Conservation (phyloP, 2,888 invertebrate species). For the Ephialtes manifestator region DNA sequence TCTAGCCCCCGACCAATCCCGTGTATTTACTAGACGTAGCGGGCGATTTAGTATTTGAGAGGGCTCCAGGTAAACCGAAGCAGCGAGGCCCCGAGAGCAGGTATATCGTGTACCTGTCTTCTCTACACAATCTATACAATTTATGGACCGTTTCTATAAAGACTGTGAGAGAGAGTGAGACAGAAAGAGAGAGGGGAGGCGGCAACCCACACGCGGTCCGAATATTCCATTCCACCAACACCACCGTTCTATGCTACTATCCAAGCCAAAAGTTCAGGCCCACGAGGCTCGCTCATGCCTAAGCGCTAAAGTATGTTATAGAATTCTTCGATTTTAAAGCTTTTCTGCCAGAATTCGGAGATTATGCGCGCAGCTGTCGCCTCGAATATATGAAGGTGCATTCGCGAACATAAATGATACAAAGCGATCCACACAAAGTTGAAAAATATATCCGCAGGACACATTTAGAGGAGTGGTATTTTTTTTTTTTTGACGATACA, state of each 20-base stretch:
- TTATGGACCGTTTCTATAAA: conserved; percentile 64
- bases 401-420: conserved; percentile 1
- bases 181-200: conserved; percentile 2
- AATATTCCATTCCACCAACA: conserved; percentile 18
- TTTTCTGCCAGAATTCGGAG: conserved; percentile 1
- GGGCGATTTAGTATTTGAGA: conserved; percentile 63
- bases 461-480: background rate
- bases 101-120: conserved; percentile 70
- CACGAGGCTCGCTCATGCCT: background rate
- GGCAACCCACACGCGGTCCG: conserved; percentile 41
- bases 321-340: conserved; percentile 3
- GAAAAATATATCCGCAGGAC: background rate
- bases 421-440: background rate
- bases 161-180: conserved; percentile 36
- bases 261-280: conserved; percentile 17
- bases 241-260: background rate
- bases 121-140: conserved; percentile 64
- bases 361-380: conserved; percentile 26
- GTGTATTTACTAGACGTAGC: conserved; percentile 59
- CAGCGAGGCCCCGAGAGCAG: conserved; percentile 63
- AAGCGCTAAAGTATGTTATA: background rate
- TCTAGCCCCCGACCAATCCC: conserved; percentile 8
- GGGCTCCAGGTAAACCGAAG: conserved; percentile 58
- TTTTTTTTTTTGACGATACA: background rate
- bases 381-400: background rate